Percentiles rank a stretch among this genome's conserved stretches.
Conservation (phyloP, 2,888 invertebrate species). For the Lasius platythorax region DNA sequence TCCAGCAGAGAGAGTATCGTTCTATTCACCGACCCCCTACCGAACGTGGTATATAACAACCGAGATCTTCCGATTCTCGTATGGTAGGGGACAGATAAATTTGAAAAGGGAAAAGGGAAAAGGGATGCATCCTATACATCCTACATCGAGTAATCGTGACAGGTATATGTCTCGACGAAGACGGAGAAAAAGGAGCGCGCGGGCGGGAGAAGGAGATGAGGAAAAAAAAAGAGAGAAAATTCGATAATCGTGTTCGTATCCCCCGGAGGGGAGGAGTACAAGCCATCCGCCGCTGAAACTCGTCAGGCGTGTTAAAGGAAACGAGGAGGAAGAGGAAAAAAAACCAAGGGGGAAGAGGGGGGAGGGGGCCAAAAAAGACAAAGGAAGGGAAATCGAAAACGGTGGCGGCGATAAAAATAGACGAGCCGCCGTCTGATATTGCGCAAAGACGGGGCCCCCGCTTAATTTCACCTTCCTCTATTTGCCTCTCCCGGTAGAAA, state of each 20-base stretch:
- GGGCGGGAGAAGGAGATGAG: not conserved
- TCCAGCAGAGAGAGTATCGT: not conserved
- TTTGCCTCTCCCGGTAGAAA: slow-evolving; percentile 17
- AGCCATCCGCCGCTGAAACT: slow-evolving; percentile 10
- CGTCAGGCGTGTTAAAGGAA: slow-evolving; percentile 11
- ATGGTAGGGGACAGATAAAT: not conserved
- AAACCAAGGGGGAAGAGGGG: too few relatives aligned
- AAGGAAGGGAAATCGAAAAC: slow-evolving; percentile 28
- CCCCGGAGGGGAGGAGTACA: slow-evolving; percentile 35
- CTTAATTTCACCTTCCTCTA: slow-evolving; percentile 28
- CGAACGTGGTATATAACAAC: not conserved
- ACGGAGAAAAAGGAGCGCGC: not conserved
- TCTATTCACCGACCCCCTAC: not conserved
- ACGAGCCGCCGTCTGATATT: slow-evolving; percentile 13
- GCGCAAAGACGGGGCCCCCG: not conserved
- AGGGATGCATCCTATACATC: not conserved
- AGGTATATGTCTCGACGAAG: slow-evolving; percentile 33
- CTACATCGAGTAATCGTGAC: slow-evolving; percentile 28
- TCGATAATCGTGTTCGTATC: slow-evolving; percentile 56
- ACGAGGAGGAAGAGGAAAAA: not conserved
- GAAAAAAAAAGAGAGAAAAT: slow-evolving; percentile 47
- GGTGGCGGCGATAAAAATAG: slow-evolving; percentile 44
- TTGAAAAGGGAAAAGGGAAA: not conserved
- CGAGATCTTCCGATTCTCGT: slow-evolving; percentile 18
- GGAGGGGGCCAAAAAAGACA: too few relatives aligned